phyloP scores from a whole-genome alignment of 2,888 invertebrate species.

The Drosophila algonquin region DNA sequence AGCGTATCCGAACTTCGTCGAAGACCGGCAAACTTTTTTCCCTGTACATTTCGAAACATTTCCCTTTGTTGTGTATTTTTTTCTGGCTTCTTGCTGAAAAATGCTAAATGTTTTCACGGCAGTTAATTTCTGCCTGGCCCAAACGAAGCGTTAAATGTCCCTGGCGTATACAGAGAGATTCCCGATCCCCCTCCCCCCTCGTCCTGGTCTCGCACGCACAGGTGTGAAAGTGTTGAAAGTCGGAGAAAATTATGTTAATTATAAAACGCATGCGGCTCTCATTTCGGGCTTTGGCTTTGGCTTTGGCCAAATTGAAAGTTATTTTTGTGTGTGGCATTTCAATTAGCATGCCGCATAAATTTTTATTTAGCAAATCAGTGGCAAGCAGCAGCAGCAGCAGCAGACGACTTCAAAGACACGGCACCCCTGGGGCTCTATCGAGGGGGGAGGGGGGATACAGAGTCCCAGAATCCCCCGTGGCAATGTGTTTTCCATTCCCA shows the following conservation, averaged over 20 bases:
- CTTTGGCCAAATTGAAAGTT: constrained; percentile 58
- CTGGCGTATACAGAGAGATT: constrained; percentile 19
- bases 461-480: constrained; percentile 31
- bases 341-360: constrained; percentile 63
- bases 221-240: constrained; percentile 72
- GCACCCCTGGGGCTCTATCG: constrained; percentile 24
- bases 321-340: constrained; percentile 66
- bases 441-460: constrained; percentile 20
- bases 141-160: constrained; percentile 73
- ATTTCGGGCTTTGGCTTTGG: constrained; percentile 13
- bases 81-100: constrained; percentile 41
- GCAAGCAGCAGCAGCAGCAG: constrained; percentile 7
- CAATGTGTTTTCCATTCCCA: constrained; percentile 68
- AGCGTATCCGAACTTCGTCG: constrained; percentile 27
- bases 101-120: constrained; percentile 68
- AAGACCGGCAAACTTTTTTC: neutral
- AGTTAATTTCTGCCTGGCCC: constrained; percentile 63
- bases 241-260: constrained; percentile 70
- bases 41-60: constrained; percentile 29
- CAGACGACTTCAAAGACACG: constrained; percentile 63
- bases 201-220: constrained; percentile 44
- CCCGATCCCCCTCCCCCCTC: neutral
- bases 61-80: constrained; percentile 30
- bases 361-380: constrained; percentile 61
- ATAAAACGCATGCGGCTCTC: constrained; percentile 57